A percentile compares a stretch with the other conserved stretches of the same genome.
These are phyloP conservation scores for Coleophora deauratella DNA, from an alignment of 2,888 invertebrate genomes.

Conservation along the genomic window DNA sequence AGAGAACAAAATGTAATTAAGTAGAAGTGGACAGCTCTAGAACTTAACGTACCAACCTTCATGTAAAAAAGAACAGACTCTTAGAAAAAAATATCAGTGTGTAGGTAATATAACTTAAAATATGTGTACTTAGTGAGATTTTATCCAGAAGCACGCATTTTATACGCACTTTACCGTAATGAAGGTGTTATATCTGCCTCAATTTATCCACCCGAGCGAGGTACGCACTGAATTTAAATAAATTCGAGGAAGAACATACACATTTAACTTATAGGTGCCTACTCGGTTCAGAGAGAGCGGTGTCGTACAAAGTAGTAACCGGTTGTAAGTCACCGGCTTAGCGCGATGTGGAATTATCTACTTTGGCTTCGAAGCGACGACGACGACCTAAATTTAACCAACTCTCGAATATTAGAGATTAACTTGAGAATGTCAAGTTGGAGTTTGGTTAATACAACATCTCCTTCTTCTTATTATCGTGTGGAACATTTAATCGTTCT, in stretches of 20 bases:
- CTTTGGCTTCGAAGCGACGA: conserved; percentile 46
- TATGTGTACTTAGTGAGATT: no score
- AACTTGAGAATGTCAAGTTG: conserved; percentile 33
- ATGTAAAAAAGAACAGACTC: no score
- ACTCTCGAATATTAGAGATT: conserved; percentile 39
- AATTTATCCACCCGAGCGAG: conserved; percentile 33
- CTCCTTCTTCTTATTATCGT: no score
- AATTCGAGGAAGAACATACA: conserved; percentile 26
- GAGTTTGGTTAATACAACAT: conserved; percentile 32
- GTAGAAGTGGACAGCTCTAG: no score
- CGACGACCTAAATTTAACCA: conserved; percentile 44
- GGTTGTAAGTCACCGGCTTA: conserved; percentile 52
- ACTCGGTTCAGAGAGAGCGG: conserved; percentile 15
- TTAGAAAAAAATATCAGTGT: no score
- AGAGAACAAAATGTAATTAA: no score
- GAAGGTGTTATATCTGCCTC: conserved; percentile 15
- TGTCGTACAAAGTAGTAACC: conserved; percentile 49
- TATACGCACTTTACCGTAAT: no score
- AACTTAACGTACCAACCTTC: no score
- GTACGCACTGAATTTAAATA: conserved; percentile 54
- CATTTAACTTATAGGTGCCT: neutral
- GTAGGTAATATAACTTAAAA: no score
- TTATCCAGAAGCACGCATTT: no score
- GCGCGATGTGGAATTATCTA: conserved; percentile 50
- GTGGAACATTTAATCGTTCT: no score